phyloP scores from a whole-genome alignment of 2,113 vertebrate species.

The Cynopterus brachyotis region DNA sequence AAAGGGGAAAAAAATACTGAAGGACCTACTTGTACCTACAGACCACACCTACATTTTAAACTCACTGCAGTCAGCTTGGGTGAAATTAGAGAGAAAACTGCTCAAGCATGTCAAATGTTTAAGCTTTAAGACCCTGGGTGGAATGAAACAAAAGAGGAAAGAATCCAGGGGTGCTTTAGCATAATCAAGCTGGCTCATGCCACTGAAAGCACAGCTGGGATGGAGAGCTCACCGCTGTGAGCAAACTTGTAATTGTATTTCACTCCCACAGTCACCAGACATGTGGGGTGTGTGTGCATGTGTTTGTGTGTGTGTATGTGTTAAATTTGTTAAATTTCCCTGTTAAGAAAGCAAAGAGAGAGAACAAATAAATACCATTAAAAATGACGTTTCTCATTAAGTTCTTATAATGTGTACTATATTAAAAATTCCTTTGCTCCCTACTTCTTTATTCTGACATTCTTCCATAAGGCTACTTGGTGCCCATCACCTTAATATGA shows the following conservation, averaged over 20 bases:
- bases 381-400: neutral
- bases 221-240: slow-evolving; percentile 70
- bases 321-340: slow-evolving; percentile 42
- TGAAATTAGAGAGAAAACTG: slow-evolving; percentile 83
- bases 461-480: neutral
- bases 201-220: slow-evolving; percentile 78
- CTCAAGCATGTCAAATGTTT: slow-evolving; percentile 82
- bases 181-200: slow-evolving; percentile 81
- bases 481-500: neutral
- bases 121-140: slow-evolving; percentile 80
- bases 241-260: slow-evolving; percentile 77
- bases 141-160: slow-evolving; percentile 82
- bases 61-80: slow-evolving; percentile 81
- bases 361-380: slow-evolving; percentile 5
- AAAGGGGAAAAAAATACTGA: slow-evolving; percentile 37
- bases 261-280: slow-evolving; percentile 58
- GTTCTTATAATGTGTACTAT: neutral
- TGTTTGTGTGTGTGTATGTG: neutral
- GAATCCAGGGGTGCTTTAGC: slow-evolving; percentile 79
- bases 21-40: slow-evolving; percentile 76
- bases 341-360: slow-evolving; percentile 39
- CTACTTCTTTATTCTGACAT: neutral
- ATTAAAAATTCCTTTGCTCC: neutral
- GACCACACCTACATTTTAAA: slow-evolving; percentile 74
- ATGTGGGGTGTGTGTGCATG: neutral